Evolutionary conservation across 2,888 invertebrate genomes (phyloP).

Genomic region (Hirtodrosophila cameraria): DNA sequence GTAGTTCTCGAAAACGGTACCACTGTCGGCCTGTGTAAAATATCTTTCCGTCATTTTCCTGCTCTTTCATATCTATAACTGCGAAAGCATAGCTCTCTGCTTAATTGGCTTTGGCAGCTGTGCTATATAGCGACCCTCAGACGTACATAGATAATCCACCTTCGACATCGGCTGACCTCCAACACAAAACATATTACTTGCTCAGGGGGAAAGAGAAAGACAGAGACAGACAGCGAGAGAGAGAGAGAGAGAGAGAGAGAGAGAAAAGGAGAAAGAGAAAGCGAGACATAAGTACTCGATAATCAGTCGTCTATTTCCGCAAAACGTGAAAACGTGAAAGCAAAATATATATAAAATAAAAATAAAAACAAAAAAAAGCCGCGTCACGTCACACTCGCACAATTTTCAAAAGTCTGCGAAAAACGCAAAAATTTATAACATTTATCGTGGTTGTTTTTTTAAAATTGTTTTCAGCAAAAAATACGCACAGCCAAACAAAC

Average conservation of each 20-base stretch:
- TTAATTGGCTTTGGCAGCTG: conserved; percentile 28
- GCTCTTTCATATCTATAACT: background rate
- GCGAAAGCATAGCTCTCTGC: background rate
- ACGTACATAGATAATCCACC: conserved; percentile 10
- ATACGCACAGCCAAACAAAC: conserved; percentile 20
- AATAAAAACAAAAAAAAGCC: conserved; percentile 1
- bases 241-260: background rate
- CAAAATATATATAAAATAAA: conserved; percentile 6
- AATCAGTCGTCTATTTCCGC: conserved; percentile 47
- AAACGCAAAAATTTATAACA: conserved; percentile 22
- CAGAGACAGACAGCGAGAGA: background rate
- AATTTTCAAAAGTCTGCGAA: conserved; percentile 43
- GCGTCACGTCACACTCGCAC: conserved; percentile 42
- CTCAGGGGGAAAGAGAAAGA: background rate
- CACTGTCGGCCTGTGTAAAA: too few species aligned
- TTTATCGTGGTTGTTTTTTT: background rate
- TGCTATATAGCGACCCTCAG: conserved; percentile 25
- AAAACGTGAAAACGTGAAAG: conserved; percentile 46
- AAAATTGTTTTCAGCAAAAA: background rate
- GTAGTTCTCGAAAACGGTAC: too few species aligned
- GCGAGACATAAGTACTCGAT: conserved; percentile 24
- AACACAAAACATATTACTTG: conserved; percentile 36
- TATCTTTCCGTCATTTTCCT: too few species aligned
- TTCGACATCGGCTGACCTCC: conserved; percentile 41
- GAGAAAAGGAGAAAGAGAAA: background rate